These are phyloP conservation scores for Agraylea sexmaculata DNA, from an alignment of 1,140 invertebrate species.

Conservation along the genomic window DNA sequence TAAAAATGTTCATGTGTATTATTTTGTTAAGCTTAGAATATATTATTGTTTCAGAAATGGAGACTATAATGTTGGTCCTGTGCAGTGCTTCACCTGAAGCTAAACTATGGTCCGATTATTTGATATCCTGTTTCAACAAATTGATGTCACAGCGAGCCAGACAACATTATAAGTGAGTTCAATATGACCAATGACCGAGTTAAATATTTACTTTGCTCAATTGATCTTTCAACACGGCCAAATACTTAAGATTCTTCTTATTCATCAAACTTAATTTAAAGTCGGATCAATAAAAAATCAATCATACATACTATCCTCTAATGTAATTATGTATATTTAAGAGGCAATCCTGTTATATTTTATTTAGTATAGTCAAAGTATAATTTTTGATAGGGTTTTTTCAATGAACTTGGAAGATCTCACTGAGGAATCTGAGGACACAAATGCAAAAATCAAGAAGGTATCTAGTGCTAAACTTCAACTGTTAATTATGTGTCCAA, in stretches of 20 bases:
- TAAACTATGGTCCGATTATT: slow-evolving; percentile 65
- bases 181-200: too few species aligned
- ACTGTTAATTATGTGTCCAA: slow-evolving; percentile 67
- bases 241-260: too few species aligned
- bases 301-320: too few species aligned
- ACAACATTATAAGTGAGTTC: slow-evolving; percentile 56
- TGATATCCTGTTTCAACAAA: slow-evolving; percentile 67
- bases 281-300: slow-evolving; percentile 21
- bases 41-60: slow-evolving; percentile 48
- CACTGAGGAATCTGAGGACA: slow-evolving; percentile 39
- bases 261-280: too few species aligned
- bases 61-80: slow-evolving; percentile 69
- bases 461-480: slow-evolving; percentile 56
- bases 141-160: slow-evolving; percentile 63
- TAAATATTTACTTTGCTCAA: too few species aligned
- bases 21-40: too few species aligned
- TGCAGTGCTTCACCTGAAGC: slow-evolving; percentile 62
- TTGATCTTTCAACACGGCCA: too few species aligned
- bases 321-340: too few species aligned
- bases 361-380: slow-evolving; percentile 25
- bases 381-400: too few species aligned
- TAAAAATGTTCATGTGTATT: too few species aligned
- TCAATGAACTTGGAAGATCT: slow-evolving; percentile 62
- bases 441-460: slow-evolving; percentile 44
- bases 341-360: slow-evolving; percentile 6